phyloP scores from a whole-genome alignment of 2,888 invertebrate species.

The Nomada flava region DNA sequence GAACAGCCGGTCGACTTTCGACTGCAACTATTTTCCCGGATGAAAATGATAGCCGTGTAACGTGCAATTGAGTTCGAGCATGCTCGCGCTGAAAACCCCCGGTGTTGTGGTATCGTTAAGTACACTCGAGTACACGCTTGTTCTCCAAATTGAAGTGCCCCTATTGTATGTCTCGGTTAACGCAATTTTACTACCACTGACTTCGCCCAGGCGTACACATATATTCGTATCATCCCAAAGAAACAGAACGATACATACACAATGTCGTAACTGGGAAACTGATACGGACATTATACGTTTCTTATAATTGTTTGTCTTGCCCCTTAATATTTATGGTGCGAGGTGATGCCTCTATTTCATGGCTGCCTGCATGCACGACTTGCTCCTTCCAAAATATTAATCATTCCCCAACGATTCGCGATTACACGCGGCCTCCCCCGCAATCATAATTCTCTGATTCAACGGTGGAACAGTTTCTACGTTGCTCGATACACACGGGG shows the following conservation, averaged over 20 bases:
- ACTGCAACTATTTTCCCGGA: not conserved
- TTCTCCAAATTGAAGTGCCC: slow-evolving; percentile 11
- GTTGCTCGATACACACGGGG: not conserved
- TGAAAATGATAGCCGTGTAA: not conserved
- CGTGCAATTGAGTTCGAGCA: slow-evolving; percentile 9
- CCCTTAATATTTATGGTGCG: not conserved
- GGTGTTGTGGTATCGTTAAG: not conserved
- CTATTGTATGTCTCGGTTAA: slow-evolving; percentile 5
- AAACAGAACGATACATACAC: not conserved
- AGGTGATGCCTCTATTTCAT: not conserved
- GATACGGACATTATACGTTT: too few species aligned
- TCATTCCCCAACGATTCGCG: slow-evolving; percentile 33
- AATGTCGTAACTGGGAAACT: not conserved
- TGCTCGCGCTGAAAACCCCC: not conserved
- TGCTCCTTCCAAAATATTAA: slow-evolving; percentile 18
- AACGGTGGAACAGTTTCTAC: slow-evolving; percentile 1
- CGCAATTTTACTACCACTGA: not conserved
- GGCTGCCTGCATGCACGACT: not conserved
- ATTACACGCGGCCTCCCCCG: not conserved
- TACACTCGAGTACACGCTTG: slow-evolving; percentile 10
- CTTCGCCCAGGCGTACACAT: not conserved
- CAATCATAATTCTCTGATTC: slow-evolving; percentile 12
- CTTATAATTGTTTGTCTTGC: too few species aligned
- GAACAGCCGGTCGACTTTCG: slow-evolving; percentile 1
- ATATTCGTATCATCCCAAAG: not conserved